These are phyloP conservation scores for Chromis chromis DNA, from an alignment of 2,797 vertebrate genomes.

Conservation along the genomic window DNA sequence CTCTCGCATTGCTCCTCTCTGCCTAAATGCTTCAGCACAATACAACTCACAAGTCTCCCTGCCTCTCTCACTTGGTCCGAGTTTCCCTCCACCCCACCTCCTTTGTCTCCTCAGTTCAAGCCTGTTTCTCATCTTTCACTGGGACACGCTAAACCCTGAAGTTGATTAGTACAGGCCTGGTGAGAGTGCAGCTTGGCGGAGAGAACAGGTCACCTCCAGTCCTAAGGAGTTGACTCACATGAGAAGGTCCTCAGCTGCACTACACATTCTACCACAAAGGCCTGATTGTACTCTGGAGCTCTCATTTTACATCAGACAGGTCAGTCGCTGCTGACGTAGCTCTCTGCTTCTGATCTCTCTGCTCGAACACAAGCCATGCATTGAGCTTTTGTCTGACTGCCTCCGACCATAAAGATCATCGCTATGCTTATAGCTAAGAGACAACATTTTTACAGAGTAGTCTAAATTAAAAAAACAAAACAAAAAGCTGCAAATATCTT, in stretches of 20 bases:
- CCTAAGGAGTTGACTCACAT: constrained; percentile 74
- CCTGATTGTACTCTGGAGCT: constrained; percentile 64
- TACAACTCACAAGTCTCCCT: constrained; percentile 47
- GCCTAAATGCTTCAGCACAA: constrained; percentile 52
- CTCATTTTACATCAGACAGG: constrained; percentile 58
- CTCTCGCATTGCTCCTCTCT: constrained; percentile 38
- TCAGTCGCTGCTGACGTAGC: constrained; percentile 33
- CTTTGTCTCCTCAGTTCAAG: constrained; percentile 46
- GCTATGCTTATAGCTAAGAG: background rate
- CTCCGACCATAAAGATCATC: background rate
- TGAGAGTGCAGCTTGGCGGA: constrained; percentile 54
- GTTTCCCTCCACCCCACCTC: constrained; percentile 17
- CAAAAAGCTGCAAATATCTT: constrained; percentile 13
- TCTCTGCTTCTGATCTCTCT: constrained; percentile 20
- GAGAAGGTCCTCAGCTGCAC: constrained; percentile 51
- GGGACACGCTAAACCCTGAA: constrained; percentile 21
- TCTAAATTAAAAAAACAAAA: background rate
- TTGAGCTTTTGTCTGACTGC: constrained; percentile 6
- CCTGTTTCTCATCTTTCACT: constrained; percentile 67
- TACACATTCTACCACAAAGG: constrained; percentile 59
- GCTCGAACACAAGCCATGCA: background rate
- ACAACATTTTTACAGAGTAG: background rate
- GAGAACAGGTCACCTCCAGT: constrained; percentile 53
- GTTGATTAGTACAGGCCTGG: constrained; percentile 51
- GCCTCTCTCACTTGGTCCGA: constrained; percentile 41